A percentile compares a stretch with the other conserved stretches of the same genome.
These are phyloP conservation scores for Oxyura jamaicensis DNA, from an alignment of 2,113 vertebrate species.

Conservation along the genomic window DNA sequence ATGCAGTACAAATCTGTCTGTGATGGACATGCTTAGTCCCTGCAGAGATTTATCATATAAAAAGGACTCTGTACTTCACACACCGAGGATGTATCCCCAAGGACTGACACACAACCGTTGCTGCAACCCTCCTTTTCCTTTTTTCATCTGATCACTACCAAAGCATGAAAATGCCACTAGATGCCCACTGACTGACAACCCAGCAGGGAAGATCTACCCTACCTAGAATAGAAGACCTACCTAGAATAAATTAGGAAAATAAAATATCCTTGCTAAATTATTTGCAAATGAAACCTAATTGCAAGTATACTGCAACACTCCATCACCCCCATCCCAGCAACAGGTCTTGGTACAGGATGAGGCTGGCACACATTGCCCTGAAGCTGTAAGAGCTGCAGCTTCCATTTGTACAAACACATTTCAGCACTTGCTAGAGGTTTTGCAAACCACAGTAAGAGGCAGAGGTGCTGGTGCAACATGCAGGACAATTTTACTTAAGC, in stretches of 20 bases:
- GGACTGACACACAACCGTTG: neutral
- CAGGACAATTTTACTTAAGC: neutral
- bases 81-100: neutral
- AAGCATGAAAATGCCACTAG: neutral
- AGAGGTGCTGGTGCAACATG: neutral
- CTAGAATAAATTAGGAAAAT: neutral
- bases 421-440: neutral
- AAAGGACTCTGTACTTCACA: neutral
- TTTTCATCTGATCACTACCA: conserved; percentile 26
- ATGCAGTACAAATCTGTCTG: neutral
- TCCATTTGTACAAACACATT: neutral
- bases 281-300: conserved; percentile 13
- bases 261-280: neutral
- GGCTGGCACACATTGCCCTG: neutral
- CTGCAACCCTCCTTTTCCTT: neutral
- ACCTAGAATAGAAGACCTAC: too few species aligned
- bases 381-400: neutral
- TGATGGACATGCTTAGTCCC: neutral
- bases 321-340: neutral
- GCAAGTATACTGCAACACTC: neutral
- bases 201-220: neutral
- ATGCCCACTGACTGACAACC: neutral
- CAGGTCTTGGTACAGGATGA: neutral
- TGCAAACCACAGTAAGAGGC: neutral
- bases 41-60: neutral